Percentiles rank a stretch among this genome's conserved stretches.
Evolutionary conservation across 1,140 invertebrate genomes (phyloP).

Genomic region (Glossosoma conforme): DNA sequence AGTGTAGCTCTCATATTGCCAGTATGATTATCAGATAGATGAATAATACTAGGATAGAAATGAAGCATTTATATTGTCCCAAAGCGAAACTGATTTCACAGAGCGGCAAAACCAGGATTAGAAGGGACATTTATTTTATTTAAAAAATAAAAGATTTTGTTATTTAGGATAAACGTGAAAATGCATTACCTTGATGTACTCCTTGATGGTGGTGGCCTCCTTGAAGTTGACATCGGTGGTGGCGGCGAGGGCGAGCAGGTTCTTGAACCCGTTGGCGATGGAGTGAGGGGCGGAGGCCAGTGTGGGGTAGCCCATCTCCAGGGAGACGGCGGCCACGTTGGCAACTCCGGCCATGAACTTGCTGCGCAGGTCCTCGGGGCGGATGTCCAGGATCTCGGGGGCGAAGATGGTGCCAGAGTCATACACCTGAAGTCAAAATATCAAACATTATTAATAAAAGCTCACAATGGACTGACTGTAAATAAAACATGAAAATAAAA

Average conservation of each 20-base stretch:
- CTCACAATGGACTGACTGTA: not conserved
- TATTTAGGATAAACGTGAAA: too few species aligned
- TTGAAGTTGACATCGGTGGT: conserved; percentile 93
- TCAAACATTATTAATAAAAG: not conserved
- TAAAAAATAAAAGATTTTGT: too few species aligned
- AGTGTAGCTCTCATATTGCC: conserved; percentile 24
- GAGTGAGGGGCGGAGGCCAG: conserved; percentile 95
- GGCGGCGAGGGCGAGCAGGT: conserved; percentile 92
- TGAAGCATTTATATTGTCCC: conserved; percentile 40
- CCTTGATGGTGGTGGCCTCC: conserved; percentile 89
- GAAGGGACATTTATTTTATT: too few species aligned
- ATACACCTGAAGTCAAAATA: conserved; percentile 63
- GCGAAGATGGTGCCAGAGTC: conserved; percentile 98
- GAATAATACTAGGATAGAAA: conserved; percentile 43
- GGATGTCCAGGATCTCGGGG: conserved; percentile 96
- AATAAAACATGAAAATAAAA: too few species aligned
- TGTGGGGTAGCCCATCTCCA: conserved; percentile 93
- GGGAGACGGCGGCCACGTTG: conserved; percentile 91
- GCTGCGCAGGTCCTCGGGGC: conserved; percentile 86
- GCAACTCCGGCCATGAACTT: conserved; percentile 91
- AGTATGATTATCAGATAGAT: conserved; percentile 13
- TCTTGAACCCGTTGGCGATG: conserved; percentile 97
- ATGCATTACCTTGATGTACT: conserved; percentile 75
- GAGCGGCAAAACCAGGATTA: conserved; percentile 12
- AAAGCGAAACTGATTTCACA: conserved; percentile 27